Conservation (phyloP, 2,888 invertebrate species). For the Cephus nigrinus region DNA sequence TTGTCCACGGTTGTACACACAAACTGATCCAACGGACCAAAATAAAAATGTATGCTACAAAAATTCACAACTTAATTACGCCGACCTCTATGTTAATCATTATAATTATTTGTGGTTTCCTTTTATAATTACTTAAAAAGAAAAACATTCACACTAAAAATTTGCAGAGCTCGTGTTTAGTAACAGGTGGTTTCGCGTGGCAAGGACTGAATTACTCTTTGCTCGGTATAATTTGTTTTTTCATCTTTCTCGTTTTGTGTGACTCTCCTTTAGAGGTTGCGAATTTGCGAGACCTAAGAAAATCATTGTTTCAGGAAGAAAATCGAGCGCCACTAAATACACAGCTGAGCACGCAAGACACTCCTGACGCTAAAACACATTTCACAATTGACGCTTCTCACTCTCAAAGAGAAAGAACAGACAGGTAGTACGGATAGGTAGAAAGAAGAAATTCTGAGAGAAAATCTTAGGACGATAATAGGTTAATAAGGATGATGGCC, state of each 20-base stretch:
- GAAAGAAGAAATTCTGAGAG: not conserved
- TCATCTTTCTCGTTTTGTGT: not conserved
- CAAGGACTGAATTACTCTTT: not conserved
- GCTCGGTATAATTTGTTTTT: not conserved
- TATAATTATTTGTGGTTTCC: constrained; percentile 44
- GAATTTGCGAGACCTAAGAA: not conserved
- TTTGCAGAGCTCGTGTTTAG: constrained; percentile 34
- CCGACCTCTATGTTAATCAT: constrained; percentile 48
- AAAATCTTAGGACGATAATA: not conserved
- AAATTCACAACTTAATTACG: constrained; percentile 55
- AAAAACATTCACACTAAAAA: constrained; percentile 50
- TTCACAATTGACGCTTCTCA: not conserved
- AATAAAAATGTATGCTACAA: constrained; percentile 55
- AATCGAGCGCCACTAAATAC: not conserved
- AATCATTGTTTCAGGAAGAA: not conserved
- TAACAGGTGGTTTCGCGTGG: not conserved
- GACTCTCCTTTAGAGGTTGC: not conserved
- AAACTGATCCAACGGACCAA: constrained; percentile 42
- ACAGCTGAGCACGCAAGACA: not conserved
- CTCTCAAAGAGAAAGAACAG: not conserved
- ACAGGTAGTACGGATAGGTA: not conserved
- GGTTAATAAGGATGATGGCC: not conserved
- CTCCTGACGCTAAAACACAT: not conserved
- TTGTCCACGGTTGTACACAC: constrained; percentile 52
- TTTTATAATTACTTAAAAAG: constrained; percentile 43